These are phyloP conservation scores for Tenthredo scrophulariae DNA, from an alignment of 2,888 invertebrate species.

Conservation along the genomic window DNA sequence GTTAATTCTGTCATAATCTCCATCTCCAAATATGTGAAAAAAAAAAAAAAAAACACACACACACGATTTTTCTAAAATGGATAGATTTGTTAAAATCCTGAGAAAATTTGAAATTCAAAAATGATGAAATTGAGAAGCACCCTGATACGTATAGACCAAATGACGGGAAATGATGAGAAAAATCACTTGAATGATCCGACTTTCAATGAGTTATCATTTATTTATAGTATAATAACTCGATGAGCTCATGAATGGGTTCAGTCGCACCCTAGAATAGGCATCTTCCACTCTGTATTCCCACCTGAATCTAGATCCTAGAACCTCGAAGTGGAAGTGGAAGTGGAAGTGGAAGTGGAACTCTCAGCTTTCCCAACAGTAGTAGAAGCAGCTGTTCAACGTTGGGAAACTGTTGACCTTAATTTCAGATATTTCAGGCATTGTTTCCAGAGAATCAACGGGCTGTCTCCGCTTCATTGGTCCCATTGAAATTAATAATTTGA, in stretches of 20 bases:
- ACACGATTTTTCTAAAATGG: no score
- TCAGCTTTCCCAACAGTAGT: neutral
- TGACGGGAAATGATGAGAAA: no score
- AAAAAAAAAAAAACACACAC: no score
- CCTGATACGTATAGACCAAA: no score
- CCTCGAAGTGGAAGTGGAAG: neutral
- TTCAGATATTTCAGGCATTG: conserved; percentile 51
- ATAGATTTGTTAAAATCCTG: no score
- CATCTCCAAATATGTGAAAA: no score
- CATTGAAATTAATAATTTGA: conserved; percentile 53
- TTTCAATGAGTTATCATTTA: no score
- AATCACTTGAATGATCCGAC: no score
- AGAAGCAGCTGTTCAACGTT: neutral
- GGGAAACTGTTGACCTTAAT: conserved; percentile 54
- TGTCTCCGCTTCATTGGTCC: conserved; percentile 52
- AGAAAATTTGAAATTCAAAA: no score
- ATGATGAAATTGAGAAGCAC: no score
- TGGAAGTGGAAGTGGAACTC: conserved; percentile 5
- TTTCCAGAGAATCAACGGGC: conserved; percentile 39
- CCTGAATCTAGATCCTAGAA: neutral
- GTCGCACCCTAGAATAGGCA: neutral
- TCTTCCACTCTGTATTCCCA: neutral
- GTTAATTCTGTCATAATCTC: no score
- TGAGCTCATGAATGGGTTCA: neutral
- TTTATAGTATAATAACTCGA: no score